Percentiles rank a stretch among this genome's conserved stretches.
Conservation (phyloP, 2,113 vertebrate genomes). For the Grantiella picta region DNA sequence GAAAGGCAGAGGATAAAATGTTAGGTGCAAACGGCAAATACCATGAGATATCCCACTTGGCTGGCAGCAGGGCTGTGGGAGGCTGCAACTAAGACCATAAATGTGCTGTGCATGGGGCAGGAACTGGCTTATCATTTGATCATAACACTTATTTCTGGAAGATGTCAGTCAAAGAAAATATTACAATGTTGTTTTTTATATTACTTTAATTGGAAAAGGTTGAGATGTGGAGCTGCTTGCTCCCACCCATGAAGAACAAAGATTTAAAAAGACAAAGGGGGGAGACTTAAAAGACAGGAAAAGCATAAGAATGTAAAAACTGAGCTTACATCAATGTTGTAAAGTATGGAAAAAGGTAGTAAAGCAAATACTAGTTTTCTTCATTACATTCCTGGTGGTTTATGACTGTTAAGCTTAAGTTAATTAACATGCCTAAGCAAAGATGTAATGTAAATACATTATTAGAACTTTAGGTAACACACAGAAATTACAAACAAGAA, state of each 20-base stretch:
- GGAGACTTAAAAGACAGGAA: not conserved
- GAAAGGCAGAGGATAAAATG: not conserved
- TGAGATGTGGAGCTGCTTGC: not conserved
- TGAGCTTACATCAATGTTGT: conserved; percentile 48
- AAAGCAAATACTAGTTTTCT: conserved; percentile 59
- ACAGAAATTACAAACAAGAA: not conserved
- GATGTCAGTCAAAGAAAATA: conserved; percentile 42
- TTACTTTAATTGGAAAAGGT: conserved; percentile 39
- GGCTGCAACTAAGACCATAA: not conserved
- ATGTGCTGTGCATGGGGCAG: not conserved
- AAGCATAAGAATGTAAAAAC: conserved; percentile 38
- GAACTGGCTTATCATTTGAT: conserved; percentile 21
- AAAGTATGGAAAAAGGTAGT: conserved; percentile 48
- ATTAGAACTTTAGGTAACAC: not conserved
- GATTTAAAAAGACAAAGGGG: not conserved
- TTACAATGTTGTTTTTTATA: not conserved
- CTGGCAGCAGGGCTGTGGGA: not conserved
- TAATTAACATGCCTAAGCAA: conserved; percentile 56
- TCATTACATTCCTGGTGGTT: conserved; percentile 62
- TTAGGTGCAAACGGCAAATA: not conserved
- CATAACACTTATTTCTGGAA: conserved; percentile 8
- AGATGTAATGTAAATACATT: conserved; percentile 49
- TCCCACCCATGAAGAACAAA: conserved; percentile 49
- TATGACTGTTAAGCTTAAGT: conserved; percentile 62
- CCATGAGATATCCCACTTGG: not conserved